These are phyloP conservation scores for Choristoneura fumiferana DNA, from an alignment of 1,140 invertebrate genomes.

Conservation along the genomic window DNA sequence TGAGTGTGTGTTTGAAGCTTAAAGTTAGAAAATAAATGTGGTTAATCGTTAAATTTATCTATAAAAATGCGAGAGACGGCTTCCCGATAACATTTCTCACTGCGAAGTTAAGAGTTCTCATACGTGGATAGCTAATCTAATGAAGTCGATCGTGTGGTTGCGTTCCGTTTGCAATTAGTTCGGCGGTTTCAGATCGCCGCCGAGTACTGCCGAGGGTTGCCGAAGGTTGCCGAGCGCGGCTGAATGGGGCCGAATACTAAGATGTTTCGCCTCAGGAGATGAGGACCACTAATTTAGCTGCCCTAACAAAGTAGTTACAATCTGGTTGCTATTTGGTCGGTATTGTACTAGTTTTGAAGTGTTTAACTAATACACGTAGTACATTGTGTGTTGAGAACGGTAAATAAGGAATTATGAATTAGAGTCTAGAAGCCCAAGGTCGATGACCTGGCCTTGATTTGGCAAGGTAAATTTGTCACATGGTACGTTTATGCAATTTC, in stretches of 20 bases:
- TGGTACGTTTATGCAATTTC: too few species aligned
- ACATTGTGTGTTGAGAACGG: too few species aligned
- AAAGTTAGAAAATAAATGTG: neutral
- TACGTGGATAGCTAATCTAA: conserved; percentile 35
- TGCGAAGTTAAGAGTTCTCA: conserved; percentile 1
- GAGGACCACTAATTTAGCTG: conserved; percentile 8
- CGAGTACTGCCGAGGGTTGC: neutral
- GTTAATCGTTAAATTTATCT: neutral
- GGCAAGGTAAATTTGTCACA: too few species aligned
- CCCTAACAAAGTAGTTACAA: conserved; percentile 24
- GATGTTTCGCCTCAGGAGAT: neutral
- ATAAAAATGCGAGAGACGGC: conserved; percentile 7
- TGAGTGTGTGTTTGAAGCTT: neutral
- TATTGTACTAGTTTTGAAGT: conserved; percentile 5
- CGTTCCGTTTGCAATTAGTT: conserved; percentile 44
- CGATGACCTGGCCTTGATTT: too few species aligned
- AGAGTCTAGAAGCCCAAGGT: too few species aligned
- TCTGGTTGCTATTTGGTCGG: conserved; percentile 24
- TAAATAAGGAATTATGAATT: too few species aligned
- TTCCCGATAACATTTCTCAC: conserved; percentile 6
- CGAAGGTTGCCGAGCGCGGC: neutral
- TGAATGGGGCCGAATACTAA: neutral
- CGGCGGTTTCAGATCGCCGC: conserved; percentile 10
- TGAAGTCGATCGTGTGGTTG: conserved; percentile 35
- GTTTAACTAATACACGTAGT: too few species aligned